Percentiles rank a stretch among this genome's conserved stretches.
phyloP scores from a whole-genome alignment of 2,113 vertebrate species.

The Raja brachyura region DNA sequence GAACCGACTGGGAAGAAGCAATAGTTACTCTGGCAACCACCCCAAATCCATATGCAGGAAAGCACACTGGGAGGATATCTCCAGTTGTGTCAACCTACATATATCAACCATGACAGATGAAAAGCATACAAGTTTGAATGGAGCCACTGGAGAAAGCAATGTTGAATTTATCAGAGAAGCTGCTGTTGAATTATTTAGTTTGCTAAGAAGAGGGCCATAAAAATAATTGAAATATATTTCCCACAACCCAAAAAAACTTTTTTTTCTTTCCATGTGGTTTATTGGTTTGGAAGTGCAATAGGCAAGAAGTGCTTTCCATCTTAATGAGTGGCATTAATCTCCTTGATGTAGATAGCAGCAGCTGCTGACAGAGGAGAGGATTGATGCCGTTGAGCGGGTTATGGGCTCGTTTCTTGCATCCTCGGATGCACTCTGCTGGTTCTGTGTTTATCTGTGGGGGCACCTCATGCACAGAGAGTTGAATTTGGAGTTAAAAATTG shows the following conservation, averaged over 20 bases:
- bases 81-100: slow-evolving; percentile 4
- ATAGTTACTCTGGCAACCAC: not conserved
- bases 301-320: too few species aligned
- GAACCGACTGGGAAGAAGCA: slow-evolving; percentile 10
- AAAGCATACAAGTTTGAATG: not conserved
- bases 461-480: too few species aligned
- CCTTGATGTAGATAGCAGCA: too few species aligned
- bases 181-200: not conserved
- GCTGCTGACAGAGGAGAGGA: too few species aligned
- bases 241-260: not conserved
- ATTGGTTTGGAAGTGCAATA: not conserved
- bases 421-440: too few species aligned
- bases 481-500: too few species aligned
- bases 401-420: too few species aligned
- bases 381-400: too few species aligned
- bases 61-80: not conserved
- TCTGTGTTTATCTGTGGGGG: too few species aligned
- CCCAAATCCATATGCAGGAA: slow-evolving; percentile 12
- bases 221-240: not conserved
- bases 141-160: not conserved
- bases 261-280: not conserved
- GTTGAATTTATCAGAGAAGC: not conserved
- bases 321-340: too few species aligned
- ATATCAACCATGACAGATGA: not conserved
- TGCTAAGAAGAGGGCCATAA: not conserved